These are phyloP conservation scores for Noctuana brunneofusca DNA, from an alignment of 2,888 invertebrate genomes.

Conservation along the genomic window DNA sequence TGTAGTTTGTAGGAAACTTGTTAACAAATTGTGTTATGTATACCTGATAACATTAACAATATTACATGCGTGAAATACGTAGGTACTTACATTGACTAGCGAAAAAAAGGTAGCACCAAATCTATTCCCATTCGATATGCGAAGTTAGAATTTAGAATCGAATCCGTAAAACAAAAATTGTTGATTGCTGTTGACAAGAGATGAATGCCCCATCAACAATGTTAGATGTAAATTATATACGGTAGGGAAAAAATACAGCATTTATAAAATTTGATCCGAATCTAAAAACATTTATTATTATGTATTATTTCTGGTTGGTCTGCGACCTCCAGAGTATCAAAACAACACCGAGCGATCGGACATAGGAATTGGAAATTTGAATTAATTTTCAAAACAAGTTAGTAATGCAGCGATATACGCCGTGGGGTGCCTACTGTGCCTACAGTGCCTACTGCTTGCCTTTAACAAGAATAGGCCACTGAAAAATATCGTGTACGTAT, in stretches of 20 bases:
- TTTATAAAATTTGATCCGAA: conserved; percentile 29
- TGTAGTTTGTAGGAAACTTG: neutral
- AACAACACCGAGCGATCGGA: conserved; percentile 23
- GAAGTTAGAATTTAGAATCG: neutral
- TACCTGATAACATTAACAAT: too few relatives aligned
- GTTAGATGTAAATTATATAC: conserved; percentile 7
- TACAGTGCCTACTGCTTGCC: too few relatives aligned
- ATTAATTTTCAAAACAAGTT: conserved; percentile 34
- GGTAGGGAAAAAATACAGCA: conserved; percentile 21
- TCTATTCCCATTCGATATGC: neutral
- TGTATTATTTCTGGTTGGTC: conserved; percentile 18
- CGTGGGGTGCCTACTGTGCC: conserved; percentile 32
- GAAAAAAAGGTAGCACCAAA: too few relatives aligned
- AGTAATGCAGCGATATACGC: conserved; percentile 22
- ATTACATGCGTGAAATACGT: too few relatives aligned
- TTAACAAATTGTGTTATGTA: neutral
- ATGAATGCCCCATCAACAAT: conserved; percentile 15
- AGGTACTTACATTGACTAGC: too few relatives aligned
- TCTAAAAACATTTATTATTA: conserved; percentile 25
- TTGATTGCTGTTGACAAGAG: conserved; percentile 3
- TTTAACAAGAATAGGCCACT: conserved; percentile 36
- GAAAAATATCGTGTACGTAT: conserved; percentile 38
- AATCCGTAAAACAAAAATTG: neutral
- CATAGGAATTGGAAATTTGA: conserved; percentile 29
- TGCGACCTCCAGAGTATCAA: conserved; percentile 17